phyloP scores from a whole-genome alignment of 2,888 invertebrate species.

The Drosophila meridiana region DNA sequence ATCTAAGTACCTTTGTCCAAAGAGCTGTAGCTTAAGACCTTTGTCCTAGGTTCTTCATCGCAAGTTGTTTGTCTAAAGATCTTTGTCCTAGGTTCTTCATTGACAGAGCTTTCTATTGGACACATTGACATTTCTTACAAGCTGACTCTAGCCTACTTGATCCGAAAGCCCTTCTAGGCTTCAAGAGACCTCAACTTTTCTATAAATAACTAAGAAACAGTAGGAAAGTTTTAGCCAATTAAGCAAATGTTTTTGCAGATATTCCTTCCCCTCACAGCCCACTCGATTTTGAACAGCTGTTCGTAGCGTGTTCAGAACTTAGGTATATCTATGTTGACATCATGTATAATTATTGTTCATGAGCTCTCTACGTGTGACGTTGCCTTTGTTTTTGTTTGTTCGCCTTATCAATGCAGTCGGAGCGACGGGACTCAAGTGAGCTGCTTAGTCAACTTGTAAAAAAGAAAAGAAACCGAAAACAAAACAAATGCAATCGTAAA shows the following conservation, averaged over 20 bases:
- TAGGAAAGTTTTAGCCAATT: neutral
- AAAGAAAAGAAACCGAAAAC: conserved; percentile 38
- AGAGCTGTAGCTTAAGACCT: neutral
- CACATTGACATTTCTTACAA: neutral
- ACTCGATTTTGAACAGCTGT: conserved; percentile 20
- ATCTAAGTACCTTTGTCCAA: too few species aligned
- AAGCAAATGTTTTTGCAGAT: neutral
- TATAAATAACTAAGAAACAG: neutral
- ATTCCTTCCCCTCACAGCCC: too few species aligned
- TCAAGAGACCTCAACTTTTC: neutral
- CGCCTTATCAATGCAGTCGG: conserved; percentile 39
- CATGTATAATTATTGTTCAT: conserved; percentile 43
- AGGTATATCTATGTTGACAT: conserved; percentile 23
- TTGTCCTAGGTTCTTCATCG: neutral
- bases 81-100: neutral
- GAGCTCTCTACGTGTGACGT: conserved; percentile 62
- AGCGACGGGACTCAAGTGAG: neutral
- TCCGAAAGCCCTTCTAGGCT: neutral
- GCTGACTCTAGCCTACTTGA: too few species aligned
- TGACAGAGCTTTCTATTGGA: too few species aligned
- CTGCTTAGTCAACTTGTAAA: conserved; percentile 49
- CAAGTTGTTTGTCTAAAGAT: neutral
- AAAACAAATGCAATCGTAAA: conserved; percentile 59
- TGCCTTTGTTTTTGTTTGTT: conserved; percentile 45
- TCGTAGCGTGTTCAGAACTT: conserved; percentile 28